A percentile compares a stretch with the other conserved stretches of the same genome.
Conservation (phyloP, 2,888 invertebrate species). For the Linhomoeus sp. region DNA sequence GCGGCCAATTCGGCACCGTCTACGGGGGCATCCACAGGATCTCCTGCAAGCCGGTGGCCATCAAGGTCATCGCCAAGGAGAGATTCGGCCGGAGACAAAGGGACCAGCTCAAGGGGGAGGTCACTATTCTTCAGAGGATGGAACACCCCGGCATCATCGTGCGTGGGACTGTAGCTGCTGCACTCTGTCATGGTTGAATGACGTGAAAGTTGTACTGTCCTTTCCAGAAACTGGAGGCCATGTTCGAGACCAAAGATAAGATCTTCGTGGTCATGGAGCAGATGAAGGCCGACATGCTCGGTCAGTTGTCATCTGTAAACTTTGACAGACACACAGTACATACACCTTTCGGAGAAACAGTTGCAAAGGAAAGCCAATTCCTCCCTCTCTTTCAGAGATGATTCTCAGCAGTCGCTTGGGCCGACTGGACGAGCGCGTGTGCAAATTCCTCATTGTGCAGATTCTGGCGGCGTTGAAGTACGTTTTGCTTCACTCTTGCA, state of each 20-base stretch:
- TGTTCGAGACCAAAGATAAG: slow-evolving; percentile 93
- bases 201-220: no score
- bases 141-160: slow-evolving; percentile 41
- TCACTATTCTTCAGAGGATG: slow-evolving; percentile 17
- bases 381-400: slow-evolving; percentile 97
- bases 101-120: slow-evolving; percentile 6
- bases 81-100: slow-evolving; percentile 12
- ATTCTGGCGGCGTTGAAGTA: slow-evolving; percentile 84
- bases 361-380: no score
- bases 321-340: no score
- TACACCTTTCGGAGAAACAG: no score
- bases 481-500: no score
- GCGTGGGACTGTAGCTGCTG: no score
- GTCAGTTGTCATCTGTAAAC: no score
- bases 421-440: slow-evolving; percentile 65
- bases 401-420: slow-evolving; percentile 74
- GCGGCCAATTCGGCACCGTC: slow-evolving; percentile 96
- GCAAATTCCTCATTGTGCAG: slow-evolving; percentile 35
- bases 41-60: slow-evolving; percentile 22
- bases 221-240: slow-evolving; percentile 62
- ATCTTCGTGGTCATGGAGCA: slow-evolving; percentile 99
- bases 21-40: slow-evolving; percentile 52
- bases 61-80: slow-evolving; percentile 26
- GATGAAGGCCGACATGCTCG: slow-evolving; percentile 91
- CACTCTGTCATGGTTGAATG: no score